These are phyloP conservation scores for Brachypodius melanocephalos DNA, from an alignment of 2,113 vertebrate species.

Conservation along the genomic window DNA sequence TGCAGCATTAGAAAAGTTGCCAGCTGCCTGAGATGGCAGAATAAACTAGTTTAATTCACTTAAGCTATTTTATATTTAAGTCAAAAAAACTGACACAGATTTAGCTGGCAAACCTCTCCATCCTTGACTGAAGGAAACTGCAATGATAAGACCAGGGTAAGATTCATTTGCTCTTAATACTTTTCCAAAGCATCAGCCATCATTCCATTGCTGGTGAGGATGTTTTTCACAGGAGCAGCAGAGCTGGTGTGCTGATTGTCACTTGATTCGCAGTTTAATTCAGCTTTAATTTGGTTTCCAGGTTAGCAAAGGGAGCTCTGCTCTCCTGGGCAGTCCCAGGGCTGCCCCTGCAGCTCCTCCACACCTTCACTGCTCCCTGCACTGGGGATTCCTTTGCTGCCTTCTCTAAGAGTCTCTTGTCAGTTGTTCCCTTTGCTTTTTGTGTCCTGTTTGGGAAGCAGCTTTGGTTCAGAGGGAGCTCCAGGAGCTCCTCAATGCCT, in stretches of 20 bases:
- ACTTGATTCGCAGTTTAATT: neutral
- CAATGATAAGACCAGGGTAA: neutral
- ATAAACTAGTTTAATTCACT: neutral
- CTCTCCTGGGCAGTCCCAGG: neutral
- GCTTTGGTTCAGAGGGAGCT: neutral
- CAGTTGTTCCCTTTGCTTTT: neutral
- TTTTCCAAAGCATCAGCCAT: neutral
- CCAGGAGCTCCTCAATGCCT: neutral
- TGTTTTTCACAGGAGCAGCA: neutral
- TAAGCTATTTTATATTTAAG: neutral
- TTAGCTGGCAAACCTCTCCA: neutral
- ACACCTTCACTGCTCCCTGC: neutral
- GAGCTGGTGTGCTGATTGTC: neutral
- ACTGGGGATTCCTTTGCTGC: neutral
- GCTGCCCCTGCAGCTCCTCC: neutral
- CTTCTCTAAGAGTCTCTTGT: neutral
- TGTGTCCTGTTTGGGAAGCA: neutral
- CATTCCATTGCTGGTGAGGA: neutral
- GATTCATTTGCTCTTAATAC: neutral
- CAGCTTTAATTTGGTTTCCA: neutral
- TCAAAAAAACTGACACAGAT: neutral
- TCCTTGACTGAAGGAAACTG: neutral
- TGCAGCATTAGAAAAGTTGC: neutral
- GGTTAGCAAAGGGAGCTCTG: neutral
- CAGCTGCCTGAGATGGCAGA: neutral